Percentiles rank a stretch among this genome's conserved stretches.
phyloP scores from a whole-genome alignment of 2,113 vertebrate genomes.

The Grantiella picta region DNA sequence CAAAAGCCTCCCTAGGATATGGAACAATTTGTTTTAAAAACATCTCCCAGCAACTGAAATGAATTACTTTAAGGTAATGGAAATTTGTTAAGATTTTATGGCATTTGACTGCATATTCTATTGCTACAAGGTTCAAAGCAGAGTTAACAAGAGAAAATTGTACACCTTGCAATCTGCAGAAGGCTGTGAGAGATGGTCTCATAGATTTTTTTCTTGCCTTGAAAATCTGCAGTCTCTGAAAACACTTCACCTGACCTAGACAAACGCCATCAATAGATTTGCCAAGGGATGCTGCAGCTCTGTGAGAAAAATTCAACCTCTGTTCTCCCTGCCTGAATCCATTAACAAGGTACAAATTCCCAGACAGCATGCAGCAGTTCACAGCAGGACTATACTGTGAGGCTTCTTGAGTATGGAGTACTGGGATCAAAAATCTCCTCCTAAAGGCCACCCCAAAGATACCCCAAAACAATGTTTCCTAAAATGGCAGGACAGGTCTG shows the following conservation, averaged over 20 bases:
- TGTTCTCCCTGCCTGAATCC: neutral
- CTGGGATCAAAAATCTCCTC: neutral
- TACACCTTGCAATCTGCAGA: neutral
- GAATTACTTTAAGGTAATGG: neutral
- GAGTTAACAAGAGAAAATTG: neutral
- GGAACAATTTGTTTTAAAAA: neutral
- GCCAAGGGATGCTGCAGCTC: neutral
- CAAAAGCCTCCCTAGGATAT: neutral
- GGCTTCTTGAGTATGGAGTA: neutral
- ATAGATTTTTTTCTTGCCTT: neutral
- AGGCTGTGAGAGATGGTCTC: neutral
- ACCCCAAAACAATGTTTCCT: neutral
- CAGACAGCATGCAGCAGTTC: neutral
- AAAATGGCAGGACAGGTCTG: neutral
- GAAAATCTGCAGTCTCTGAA: neutral
- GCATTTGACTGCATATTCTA: neutral
- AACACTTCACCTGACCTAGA: neutral
- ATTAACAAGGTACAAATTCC: neutral
- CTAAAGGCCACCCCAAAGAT: neutral
- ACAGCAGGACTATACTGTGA: neutral
- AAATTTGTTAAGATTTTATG: neutral
- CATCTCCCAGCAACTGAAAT: neutral
- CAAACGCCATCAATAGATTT: neutral
- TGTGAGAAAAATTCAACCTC: neutral
- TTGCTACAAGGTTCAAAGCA: neutral